Evolutionary conservation across 2,888 invertebrate genomes (phyloP), one percentile per base, ranked within the genome.

Genomic region (Tachystola acroxantha): DNA sequence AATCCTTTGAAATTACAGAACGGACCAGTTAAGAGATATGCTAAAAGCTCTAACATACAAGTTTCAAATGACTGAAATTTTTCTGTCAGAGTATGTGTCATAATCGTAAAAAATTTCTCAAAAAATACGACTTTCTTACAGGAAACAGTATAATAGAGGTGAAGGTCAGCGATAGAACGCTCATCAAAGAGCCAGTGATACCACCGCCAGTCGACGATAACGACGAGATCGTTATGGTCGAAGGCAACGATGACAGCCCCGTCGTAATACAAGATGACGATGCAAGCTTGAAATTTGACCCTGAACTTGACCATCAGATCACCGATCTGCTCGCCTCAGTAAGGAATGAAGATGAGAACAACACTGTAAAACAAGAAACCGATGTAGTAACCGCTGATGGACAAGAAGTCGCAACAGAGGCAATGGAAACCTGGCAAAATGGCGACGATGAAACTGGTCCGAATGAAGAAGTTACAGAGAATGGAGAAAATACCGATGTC

Each of bases 271-370:
- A 19, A 10, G 13, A 12, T 10, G 28, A 29, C 13, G n/a, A n/a
- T 19, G 7, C 24, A 4, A 6, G 6, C 6, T 2, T 19, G 9
- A 13, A 35, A 3, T 6, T 36, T 2, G 16, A 45, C n/a, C 36
- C 40, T 0, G 45, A 63, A 0, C 42, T 80, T 1, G 74, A 79
- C 13, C 47, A 57, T 2, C 77, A 80, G 46, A 79, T 79, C 13
- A 48, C 45, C 2, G 69, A 75, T 22, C 48, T 82, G n/a, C 52
- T 80, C 0, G 42, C 61, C 0, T 55, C 68, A 1, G 72, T 78
- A 25, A 57, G 59, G 24, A 48, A 62, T 2, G 45, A 54, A 0
- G 65, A 71, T 10, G 57, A 64, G 10, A 29, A 39, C 14, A 26
- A 27, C 9, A 19, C 12, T 12, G n/a, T 5, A 6, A 22, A 26